Base-by-base conservation (phyloP, 1,140 invertebrate genomes). In the Antheraea pernyi region DNA sequence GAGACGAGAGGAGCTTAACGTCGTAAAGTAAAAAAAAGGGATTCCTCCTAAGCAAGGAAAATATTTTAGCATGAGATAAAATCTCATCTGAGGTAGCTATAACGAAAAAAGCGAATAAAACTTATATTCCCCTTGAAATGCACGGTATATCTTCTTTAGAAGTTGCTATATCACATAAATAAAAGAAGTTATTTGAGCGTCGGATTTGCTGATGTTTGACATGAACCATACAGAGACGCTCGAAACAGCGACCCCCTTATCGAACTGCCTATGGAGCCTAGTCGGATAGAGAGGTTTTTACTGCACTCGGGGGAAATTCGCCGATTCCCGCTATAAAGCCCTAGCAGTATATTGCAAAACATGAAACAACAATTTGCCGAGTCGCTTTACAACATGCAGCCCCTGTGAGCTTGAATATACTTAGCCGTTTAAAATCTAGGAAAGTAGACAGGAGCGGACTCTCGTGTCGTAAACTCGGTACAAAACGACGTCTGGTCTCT, bases 271-370 rank as follows among this genome's bases (percentile, higher is more conserved):
- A 71, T 73, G 71, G 75, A 71, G 81, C 81, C 77, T 79, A 79
- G 74, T 78, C 81, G 76, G 79, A 81, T 77, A 71, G 75, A 77
- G 74, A 80, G 82, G 70, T 77, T 80, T 84, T 86, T 87, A 91
- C 76, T 79, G 76, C 81, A 85, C 88, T 86, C 87, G 58, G 66
- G 88, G 88, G 88, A 91, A 91, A 91, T 91, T 80, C 82, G 69
- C 70, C 83, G 84, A 86, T 84, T 85, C 84, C 76, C 58, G 72
- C 74, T 73, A 77, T 86, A 86, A 84, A 83, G 82, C 72, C 76
- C 67, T 78, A 81, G 80, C 76, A 76, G 76, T 72, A 16, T 67
- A 73, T 67, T 59, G 69, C 72, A 70, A 78, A 75, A 78, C 75
- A 77, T 80, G 76, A 75, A 80, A 77, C 76, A 76, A 80, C 77